Base-by-base conservation (phyloP, 2,888 invertebrate species). In the Hyles lineata region DNA sequence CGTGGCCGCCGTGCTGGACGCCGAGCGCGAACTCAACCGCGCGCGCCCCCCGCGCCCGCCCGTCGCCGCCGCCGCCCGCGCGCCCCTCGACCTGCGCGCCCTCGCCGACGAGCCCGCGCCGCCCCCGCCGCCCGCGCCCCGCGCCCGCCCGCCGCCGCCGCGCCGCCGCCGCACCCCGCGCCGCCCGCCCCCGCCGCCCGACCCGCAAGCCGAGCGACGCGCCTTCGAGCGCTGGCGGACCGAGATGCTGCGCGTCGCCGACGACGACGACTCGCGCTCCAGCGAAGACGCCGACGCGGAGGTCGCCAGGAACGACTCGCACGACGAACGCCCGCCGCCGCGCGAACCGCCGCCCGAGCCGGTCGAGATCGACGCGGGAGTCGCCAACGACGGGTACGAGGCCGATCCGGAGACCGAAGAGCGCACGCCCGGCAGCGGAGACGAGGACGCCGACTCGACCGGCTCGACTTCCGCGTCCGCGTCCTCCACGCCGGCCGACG, bases 211-310 rank as follows among this genome's bases (percentile, higher is more conserved):
- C 21, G 91, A 91, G 82, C 83, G 92, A 8, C 87, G 85, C 74
- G 92, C 92, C 58, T 92, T 92, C 84, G 91, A 91, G 74, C 88
- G 88, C 5, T 92, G 92, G 92, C 90, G 91, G 4, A 89, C 86
- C 25, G 87, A 86, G 71, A 87, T 90, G 75, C 78, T 89, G 74
- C 85, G 88, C 23, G 84, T 84, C 78, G 76, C 78, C 75, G 83
- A 76, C 71, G 84, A 79, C 67, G 88, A 86, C 76, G 87, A 87
- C 75, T 82, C 83, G 58, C 90, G 86, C 72, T 89, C 90, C 67
- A 87, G 88, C 80, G 88, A 88, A 74, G 89, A 90, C 76, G 83
- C 82, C 75, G 86, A 82, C 70, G 74, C 73, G 70, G 79, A 76
- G 67, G 76, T 63, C 62, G 71, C 60, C 58, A 62, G 78, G 76